Conservation (phyloP, 2,888 invertebrate genomes). For the Pogonocherus hispidulus region DNA sequence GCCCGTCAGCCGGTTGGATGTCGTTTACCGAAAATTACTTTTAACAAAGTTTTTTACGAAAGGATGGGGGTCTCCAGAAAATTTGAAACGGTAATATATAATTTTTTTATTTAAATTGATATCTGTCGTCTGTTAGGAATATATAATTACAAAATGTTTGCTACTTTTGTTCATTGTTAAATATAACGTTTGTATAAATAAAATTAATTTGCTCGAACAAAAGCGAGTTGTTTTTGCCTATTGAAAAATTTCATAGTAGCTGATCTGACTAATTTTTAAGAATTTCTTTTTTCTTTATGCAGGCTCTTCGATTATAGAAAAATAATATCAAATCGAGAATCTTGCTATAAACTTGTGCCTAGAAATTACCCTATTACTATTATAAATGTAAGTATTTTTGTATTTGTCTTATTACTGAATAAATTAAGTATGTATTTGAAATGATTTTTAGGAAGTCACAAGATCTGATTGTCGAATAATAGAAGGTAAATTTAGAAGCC, state of each 20-base stretch:
- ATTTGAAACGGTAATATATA: conserved; percentile 81
- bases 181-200: background rate
- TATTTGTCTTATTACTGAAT: conserved; percentile 2
- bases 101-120: background rate
- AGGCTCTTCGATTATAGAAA: conserved; percentile 94
- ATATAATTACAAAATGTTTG: background rate
- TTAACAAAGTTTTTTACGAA: conserved; percentile 93
- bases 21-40: conserved; percentile 87
- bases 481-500: conserved; percentile 91
- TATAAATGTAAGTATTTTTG: conserved; percentile 77
- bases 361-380: conserved; percentile 88
- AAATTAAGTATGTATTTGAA: conserved; percentile 21
- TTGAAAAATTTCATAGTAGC: too few relatives aligned
- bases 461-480: conserved; percentile 81
- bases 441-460: conserved; percentile 76
- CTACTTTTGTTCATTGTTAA: background rate
- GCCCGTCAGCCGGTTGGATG: conserved; percentile 74
- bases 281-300: conserved; percentile 57
- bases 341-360: conserved; percentile 86
- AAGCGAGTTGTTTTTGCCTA: too few relatives aligned
- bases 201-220: too few relatives aligned
- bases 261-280: too few relatives aligned
- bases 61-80: conserved; percentile 97
- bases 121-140: conserved; percentile 11
- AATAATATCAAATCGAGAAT: conserved; percentile 85